Base-by-base conservation (phyloP, 1,140 invertebrate species). In the Acromyrmex charruanus region DNA sequence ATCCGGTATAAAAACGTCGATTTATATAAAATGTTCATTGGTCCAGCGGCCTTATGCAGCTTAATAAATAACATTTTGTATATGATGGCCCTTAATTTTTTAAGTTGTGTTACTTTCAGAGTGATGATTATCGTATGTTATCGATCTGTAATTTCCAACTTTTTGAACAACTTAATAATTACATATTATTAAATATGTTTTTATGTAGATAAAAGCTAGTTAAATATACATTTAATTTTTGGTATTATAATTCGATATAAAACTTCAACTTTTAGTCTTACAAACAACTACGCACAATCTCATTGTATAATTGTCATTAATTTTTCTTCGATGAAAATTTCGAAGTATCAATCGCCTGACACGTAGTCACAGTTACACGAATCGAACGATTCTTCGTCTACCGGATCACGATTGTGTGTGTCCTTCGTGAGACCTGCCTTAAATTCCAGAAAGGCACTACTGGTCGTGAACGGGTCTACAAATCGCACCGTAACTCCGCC, bases 361-460 rank as follows among this genome's bases (percentile, higher is more conserved):
- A 7, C 21, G 21, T 39, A 65, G 44, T 10, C 21, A 21, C 25
- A 65, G 44, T 4, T 59, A 82, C 51, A 71, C 31, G 18, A 72
- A 10, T 53, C n/a, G 65, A n/a, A 69, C 16, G 21, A 59, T 81
- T 81, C 44, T 25, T 69, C 14, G 44, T 35, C 61, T 44, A 72
- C 21, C 66, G 77, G 21, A 80, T 53, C 79, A 51, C 53, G 68
- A 4, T 39, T 59, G 18, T 72, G 55, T 72, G 53, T 10, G 25
- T 44, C 21, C n/a, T n/a, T 21, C 39, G 35, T 14, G 31, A 35
- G 21, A 16, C 31, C 35, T 58, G 79, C 3, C 39, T 84, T 74
- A 74, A 84, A 81, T 81, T 55, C 59, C 55, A 80, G 44, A 58
- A 87, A 79, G 59, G 35, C 35, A 31, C 25, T 53, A 69, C 59